Evolutionary conservation across 2,113 vertebrate genomes (phyloP), one percentile per base, ranked within the genome.

Genomic region (Mirounga angustirostris): DNA sequence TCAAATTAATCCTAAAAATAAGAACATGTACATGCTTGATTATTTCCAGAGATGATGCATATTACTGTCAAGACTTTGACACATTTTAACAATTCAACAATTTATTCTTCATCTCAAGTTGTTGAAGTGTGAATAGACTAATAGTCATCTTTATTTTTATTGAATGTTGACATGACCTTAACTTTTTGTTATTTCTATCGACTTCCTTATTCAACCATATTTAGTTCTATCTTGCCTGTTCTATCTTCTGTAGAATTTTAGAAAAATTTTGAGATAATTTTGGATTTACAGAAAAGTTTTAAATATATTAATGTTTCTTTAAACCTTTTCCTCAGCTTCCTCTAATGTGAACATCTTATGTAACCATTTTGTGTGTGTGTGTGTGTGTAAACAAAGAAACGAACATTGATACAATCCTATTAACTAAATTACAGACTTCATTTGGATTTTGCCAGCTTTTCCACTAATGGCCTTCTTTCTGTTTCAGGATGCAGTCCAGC

Each of bases 1-100:
- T 95, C 89, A 73, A 54, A 87, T 92, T 92, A 73, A n/a, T 81
- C n/a, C 26, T 61, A 21, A 71, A 86, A 78, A 92, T 69, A 87
- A 52, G 89, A 71, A 56, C 21, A 65, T 81, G 52, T 54, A 73
- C 56, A 40, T 63, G 9, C 56, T 95, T 43, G 16, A 33, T 43
- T 69, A 63, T 92, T 87, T 80, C 65, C 54, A 82, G 74, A 36
- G 74, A 81, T 80, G 46, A 74, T 46, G 46, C 21, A 74, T 88
- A 81, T 81, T 74, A 30, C 84, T 95, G 43, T 80, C 28, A 95
- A 81, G 89, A 40, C 74, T 92, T 76, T 46, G 69, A 90, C 15
- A 84, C 78, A 46, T 90, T 54, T 95, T 76, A 61, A 61, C 40
- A 81, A 88, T 94, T 88, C 30, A 58, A 52, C 16, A 59, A 30